phyloP scores from a whole-genome alignment of 2,888 invertebrate species.

The Pterostichus niger region DNA sequence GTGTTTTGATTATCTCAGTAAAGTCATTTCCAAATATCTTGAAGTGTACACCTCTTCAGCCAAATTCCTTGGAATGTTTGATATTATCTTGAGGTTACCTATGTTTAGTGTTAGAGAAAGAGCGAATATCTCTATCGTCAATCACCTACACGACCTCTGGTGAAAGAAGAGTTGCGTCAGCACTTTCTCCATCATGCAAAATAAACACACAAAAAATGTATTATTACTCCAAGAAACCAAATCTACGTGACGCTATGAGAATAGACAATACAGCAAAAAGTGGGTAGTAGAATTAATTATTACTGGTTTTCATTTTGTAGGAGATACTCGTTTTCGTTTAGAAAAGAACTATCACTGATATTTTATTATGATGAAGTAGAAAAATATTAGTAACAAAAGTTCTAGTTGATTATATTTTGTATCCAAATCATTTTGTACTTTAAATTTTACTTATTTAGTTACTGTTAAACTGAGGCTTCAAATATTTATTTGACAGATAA shows the following conservation, averaged over 20 bases:
- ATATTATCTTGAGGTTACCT: neutral
- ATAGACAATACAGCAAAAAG: neutral
- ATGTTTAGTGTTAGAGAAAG: constrained; percentile 12
- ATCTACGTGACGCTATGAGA: constrained; percentile 34
- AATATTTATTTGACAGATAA: no score
- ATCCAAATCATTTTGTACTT: no score
- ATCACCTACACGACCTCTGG: constrained; percentile 51
- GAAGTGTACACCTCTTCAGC: neutral
- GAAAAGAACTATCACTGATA: no score
- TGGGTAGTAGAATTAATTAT: neutral
- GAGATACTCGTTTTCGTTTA: no score
- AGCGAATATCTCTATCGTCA: neutral
- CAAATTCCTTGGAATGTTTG: neutral
- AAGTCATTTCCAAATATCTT: neutral
- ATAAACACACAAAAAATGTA: constrained; percentile 47
- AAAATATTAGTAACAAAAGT: no score
- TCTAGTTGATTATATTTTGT: no score
- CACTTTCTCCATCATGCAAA: constrained; percentile 45
- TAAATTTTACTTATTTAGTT: no score
- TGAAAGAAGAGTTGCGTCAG: constrained; percentile 54
- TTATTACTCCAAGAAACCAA: constrained; percentile 19
- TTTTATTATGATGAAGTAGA: no score
- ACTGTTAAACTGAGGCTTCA: no score
- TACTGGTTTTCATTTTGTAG: neutral
- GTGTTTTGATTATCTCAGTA: neutral